These are phyloP conservation scores for Aricia artaxerxes DNA, from an alignment of 2,888 invertebrate species.

Conservation along the genomic window DNA sequence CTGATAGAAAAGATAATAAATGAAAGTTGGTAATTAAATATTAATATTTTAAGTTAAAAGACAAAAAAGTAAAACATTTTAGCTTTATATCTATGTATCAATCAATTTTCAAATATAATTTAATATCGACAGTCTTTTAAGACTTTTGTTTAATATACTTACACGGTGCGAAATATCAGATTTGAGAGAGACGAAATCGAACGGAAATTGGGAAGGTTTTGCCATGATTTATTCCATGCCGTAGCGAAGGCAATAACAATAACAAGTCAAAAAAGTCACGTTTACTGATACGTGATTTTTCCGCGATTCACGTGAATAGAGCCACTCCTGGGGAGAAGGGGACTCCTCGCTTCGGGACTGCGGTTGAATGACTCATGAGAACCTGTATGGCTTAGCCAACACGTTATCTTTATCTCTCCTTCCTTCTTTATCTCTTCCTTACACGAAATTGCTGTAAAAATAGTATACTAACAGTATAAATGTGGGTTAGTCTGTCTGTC, in stretches of 20 bases:
- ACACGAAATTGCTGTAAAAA: not conserved
- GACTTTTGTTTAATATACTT: too few relatives aligned
- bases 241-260: not conserved
- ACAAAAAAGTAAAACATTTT: too few relatives aligned
- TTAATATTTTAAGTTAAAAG: too few relatives aligned
- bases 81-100: too few relatives aligned
- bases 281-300: not conserved
- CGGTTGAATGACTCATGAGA: constrained; percentile 40
- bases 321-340: not conserved
- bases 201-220: not conserved
- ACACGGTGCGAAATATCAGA: not conserved
- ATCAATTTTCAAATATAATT: too few relatives aligned
- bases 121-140: not conserved
- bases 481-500: too few relatives aligned
- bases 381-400: constrained; percentile 31
- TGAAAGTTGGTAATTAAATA: too few relatives aligned
- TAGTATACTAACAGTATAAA: too few relatives aligned
- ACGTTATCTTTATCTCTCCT: too few relatives aligned
- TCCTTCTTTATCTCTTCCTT: too few relatives aligned
- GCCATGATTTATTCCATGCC: not conserved
- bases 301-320: constrained; percentile 2
- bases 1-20: too few relatives aligned
- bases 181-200: not conserved
- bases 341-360: not conserved
- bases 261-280: constrained; percentile 1